Evolutionary conservation across 2,888 invertebrate genomes (phyloP).

Genomic region (Cataglyphis cursor): DNA sequence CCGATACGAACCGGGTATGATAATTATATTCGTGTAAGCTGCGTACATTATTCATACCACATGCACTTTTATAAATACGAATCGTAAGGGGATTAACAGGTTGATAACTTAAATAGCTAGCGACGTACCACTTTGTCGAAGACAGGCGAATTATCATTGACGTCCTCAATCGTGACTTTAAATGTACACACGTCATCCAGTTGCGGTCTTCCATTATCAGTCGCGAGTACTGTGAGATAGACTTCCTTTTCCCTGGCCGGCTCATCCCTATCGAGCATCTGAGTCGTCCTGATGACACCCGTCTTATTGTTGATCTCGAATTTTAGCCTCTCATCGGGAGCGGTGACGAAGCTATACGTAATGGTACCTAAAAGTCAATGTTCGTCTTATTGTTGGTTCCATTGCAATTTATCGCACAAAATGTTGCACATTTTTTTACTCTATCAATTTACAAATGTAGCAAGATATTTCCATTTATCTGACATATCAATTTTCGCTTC

Average conservation of each 20-base stretch:
- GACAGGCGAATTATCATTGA: conserved; percentile 96
- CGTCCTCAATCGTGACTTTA: conserved; percentile 95
- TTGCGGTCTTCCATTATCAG: conserved; percentile 96
- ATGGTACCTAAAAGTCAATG: conserved; percentile 88
- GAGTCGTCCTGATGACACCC: conserved; percentile 92
- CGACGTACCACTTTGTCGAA: conserved; percentile 93
- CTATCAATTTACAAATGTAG: background rate
- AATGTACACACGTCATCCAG: conserved; percentile 98
- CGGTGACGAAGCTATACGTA: conserved; percentile 93
- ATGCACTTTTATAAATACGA: conserved; percentile 35
- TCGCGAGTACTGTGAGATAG: conserved; percentile 96
- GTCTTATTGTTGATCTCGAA: conserved; percentile 93
- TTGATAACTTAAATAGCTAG: conserved; percentile 7
- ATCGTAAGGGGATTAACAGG: conserved; percentile 75
- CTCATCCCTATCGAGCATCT: conserved; percentile 96
- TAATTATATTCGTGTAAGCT: conserved; percentile 13
- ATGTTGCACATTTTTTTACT: background rate
- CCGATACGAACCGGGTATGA: background rate
- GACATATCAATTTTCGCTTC: background rate
- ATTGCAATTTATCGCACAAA: background rate
- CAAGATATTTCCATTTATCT: background rate
- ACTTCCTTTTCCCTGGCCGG: conserved; percentile 94
- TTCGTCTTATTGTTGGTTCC: background rate
- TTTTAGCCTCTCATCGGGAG: conserved; percentile 91
- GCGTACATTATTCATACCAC: conserved; percentile 23